Evolutionary conservation across 2,888 invertebrate genomes (phyloP).

Genomic region (Isotomurus palustris): DNA sequence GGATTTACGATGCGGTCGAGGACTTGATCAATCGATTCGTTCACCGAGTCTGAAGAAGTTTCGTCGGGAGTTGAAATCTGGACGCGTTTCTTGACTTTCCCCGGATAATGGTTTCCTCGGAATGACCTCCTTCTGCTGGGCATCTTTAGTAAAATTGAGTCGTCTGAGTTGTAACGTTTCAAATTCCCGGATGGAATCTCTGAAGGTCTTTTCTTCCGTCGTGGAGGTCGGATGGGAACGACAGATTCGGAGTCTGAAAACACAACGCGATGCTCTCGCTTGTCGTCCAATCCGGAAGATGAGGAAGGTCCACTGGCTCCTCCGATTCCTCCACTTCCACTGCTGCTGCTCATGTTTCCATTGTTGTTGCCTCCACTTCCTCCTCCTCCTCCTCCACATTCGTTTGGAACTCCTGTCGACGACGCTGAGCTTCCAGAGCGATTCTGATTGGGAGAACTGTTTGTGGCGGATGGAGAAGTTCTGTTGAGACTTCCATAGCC

Average conservation of each 20-base stretch:
- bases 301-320: constrained; percentile 11
- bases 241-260: constrained; percentile 45
- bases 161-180: constrained; percentile 46
- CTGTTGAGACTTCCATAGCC: constrained; percentile 44
- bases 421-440: constrained; percentile 40
- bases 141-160: constrained; percentile 41
- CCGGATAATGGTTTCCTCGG: constrained; percentile 23
- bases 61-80: constrained; percentile 46
- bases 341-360: not conserved
- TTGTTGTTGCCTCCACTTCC: not conserved
- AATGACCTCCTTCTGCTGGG: constrained; percentile 40
- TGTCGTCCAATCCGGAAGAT: constrained; percentile 16
- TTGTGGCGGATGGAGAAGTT: constrained; percentile 36
- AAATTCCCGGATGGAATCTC: constrained; percentile 52
- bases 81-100: constrained; percentile 43
- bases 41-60: constrained; percentile 32
- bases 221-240: constrained; percentile 64
- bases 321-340: constrained; percentile 1
- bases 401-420: constrained; percentile 22
- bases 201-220: constrained; percentile 64
- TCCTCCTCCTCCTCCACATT: constrained; percentile 2
- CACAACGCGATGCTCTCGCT: constrained; percentile 35
- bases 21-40: constrained; percentile 45
- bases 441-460: constrained; percentile 39
- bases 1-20: constrained; percentile 82